Percentiles rank a stretch among this genome's conserved stretches.
These are phyloP conservation scores for Chromoteleia sp. DNA, from an alignment of 2,888 invertebrate species.

Conservation along the genomic window DNA sequence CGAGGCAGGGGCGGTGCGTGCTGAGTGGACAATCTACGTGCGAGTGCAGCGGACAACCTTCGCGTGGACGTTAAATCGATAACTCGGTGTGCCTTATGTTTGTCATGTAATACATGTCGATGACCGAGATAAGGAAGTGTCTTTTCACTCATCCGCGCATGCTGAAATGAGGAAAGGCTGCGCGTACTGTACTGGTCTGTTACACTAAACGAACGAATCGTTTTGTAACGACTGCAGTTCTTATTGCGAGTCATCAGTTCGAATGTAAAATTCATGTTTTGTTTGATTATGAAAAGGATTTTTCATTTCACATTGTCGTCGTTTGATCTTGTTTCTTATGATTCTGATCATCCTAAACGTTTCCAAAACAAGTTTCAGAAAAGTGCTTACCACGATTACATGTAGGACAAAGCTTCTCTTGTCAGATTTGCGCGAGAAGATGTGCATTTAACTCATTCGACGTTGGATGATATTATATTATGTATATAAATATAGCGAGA, in stretches of 20 bases:
- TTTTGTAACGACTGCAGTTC: too few relatives aligned
- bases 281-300: too few relatives aligned
- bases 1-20: conserved; percentile 26
- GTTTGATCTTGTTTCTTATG: too few relatives aligned
- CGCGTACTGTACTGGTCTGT: too few relatives aligned
- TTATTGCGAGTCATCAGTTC: too few relatives aligned
- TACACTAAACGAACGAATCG: neutral
- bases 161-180: conserved; percentile 17
- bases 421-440: neutral
- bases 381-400: too few relatives aligned
- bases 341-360: too few relatives aligned
- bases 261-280: too few relatives aligned
- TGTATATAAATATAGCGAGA: neutral
- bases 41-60: conserved; percentile 32
- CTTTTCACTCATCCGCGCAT: conserved; percentile 34
- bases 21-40: conserved; percentile 46
- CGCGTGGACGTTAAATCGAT: conserved; percentile 38
- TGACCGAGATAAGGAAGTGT: conserved; percentile 41
- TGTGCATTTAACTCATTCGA: conserved; percentile 6
- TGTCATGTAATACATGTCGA: conserved; percentile 46
- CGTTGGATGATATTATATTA: neutral
- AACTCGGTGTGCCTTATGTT: conserved; percentile 31
- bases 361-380: too few relatives aligned
- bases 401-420: neutral
- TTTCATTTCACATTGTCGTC: too few relatives aligned